Percentiles rank a stretch among this genome's conserved stretches.
phyloP scores from a whole-genome alignment of 1,140 invertebrate species.

The Ctenoplectra terminalis region DNA sequence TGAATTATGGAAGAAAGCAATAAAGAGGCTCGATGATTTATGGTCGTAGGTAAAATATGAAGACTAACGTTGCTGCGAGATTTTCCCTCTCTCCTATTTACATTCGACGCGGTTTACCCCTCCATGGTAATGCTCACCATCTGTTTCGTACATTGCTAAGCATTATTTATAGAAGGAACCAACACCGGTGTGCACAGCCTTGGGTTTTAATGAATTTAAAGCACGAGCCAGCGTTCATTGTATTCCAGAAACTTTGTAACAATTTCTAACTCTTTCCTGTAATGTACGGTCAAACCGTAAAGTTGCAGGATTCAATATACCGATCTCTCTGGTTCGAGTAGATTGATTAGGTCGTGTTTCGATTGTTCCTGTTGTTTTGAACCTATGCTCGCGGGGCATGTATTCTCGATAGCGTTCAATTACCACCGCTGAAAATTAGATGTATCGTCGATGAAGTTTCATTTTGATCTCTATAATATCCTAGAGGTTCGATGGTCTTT shows the following conservation, averaged over 20 bases:
- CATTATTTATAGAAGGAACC: constrained; percentile 33
- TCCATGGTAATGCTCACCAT: constrained; percentile 37
- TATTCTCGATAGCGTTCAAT: background rate
- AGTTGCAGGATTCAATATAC: background rate
- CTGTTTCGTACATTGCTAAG: constrained; percentile 38
- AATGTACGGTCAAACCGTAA: too few species aligned
- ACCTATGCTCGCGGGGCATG: background rate
- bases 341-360: constrained; percentile 7
- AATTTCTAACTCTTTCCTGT: too few species aligned
- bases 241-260: background rate
- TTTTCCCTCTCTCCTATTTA: background rate
- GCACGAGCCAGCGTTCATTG: background rate
- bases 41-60: constrained; percentile 33
- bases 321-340: background rate
- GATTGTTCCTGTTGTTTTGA: background rate
- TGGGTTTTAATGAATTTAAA: constrained; percentile 8
- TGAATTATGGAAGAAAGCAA: constrained; percentile 57
- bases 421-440: too few species aligned
- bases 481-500: background rate
- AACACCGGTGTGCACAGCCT: too few species aligned
- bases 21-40: constrained; percentile 48
- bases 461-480: background rate
- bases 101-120: constrained; percentile 20
- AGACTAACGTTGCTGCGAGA: constrained; percentile 30
- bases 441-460: background rate